Base-by-base conservation (phyloP, 2,888 invertebrate genomes). In the Horisme vitalbata region DNA sequence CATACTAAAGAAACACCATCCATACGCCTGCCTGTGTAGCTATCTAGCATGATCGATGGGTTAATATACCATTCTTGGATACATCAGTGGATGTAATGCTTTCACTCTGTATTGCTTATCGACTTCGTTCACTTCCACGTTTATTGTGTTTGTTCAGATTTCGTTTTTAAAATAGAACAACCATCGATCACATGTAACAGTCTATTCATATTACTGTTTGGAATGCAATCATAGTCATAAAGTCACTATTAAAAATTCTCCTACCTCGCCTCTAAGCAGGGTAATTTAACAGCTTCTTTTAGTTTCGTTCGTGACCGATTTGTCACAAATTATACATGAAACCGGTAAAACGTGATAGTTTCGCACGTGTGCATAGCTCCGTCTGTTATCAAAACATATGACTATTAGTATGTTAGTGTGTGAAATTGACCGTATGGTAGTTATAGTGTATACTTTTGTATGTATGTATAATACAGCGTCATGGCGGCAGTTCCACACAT, bases 71-170 rank as follows among this genome's bases (percentile, higher is more conserved):
- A 72, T 70, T 71, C 71, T 69, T 68, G 57, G 61, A 60, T 66
- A 68, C 63, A 70, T 72, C 68, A 72, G 59, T 52, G 48, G 59
- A 68, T 64, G 73, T 71, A 66, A 71, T 64, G 70, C 71, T 78
- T 75, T 71, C 63, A 68, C 69, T 53, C 57, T 52, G 55, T 59
- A 39, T 56, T 51, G 60, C 63, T 68, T 68, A 74, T 72, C 65
- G 68, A 20, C 36, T 39, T 27, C 27, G 26, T 31, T 37, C 14
- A 32, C 35, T 38, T 20, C 39, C 39, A 32, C 15, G 10, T 21
- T 37, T 18, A 23, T 5, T 38, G 26, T 36, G 26, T 35, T 38
- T 38, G n/a, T 26, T 30, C 24, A 11, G 12, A 14, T 31, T 39
- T 38, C 18, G 7, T 31, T 32, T 41, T 31, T 26, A 48, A 18